phyloP scores from a whole-genome alignment of 2,797 vertebrate species.

The Pteropus rufus region DNA sequence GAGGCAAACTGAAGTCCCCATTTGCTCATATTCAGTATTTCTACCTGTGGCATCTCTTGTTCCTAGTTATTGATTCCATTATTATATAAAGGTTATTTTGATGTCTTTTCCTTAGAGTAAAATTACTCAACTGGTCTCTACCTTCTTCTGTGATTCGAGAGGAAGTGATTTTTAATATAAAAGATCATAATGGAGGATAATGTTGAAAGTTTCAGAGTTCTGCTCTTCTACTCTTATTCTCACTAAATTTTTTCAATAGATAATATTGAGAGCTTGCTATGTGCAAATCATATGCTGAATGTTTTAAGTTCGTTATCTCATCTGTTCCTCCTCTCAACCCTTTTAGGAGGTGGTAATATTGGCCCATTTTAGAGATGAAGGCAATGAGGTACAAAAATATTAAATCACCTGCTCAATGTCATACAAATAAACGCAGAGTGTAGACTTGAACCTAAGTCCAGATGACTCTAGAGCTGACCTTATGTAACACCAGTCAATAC shows the following conservation, averaged over 20 bases:
- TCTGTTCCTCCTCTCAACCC: background rate
- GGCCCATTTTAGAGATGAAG: background rate
- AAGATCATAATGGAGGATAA: background rate
- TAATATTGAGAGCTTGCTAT: background rate
- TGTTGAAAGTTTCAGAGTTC: background rate
- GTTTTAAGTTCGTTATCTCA: background rate
- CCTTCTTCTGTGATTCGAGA: background rate
- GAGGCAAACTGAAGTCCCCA: background rate
- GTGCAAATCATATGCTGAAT: background rate
- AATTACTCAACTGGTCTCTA: background rate
- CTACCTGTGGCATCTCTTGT: background rate
- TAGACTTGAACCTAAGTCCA: background rate
- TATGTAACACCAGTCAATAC: background rate
- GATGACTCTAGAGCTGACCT: background rate
- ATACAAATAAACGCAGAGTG: background rate
- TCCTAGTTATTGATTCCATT: background rate
- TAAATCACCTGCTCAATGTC: background rate
- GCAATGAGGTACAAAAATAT: background rate
- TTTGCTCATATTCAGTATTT: background rate
- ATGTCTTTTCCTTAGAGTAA: background rate
- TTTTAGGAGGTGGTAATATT: background rate
- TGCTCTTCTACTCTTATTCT: background rate
- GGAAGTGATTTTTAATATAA: slow-evolving; percentile 16
- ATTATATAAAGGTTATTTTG: slow-evolving; percentile 25
- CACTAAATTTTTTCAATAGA: background rate